Evolutionary conservation across 2,888 invertebrate genomes (phyloP), one percentile per base, ranked within the genome.

Genomic region (Apodemia mormo): DNA sequence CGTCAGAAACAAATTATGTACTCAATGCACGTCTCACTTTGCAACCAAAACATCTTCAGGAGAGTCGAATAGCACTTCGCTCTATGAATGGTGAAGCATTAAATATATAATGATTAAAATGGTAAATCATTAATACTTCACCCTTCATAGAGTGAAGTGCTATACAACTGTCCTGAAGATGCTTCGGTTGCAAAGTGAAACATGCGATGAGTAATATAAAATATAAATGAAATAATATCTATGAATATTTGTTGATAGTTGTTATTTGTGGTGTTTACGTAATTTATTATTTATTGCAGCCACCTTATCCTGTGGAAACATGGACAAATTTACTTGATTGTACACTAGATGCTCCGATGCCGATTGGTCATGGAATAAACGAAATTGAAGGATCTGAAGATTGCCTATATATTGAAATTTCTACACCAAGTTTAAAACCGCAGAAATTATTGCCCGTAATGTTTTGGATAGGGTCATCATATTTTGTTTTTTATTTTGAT

Each of bases 381-480:
- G 67, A 76, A 68, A 67, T 82, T 43, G 71, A 74, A 64, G 90
- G 92, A 54, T 83, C 87, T 49, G 94, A 94, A 82, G 94, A 94
- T 76, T 93, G 93, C 73, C 84, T 94, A 1, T 92, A 90, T 72
- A 79, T 94, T 54, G 89, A 92, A 76, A 78, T 94, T 14, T 82
- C 82, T 43, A 85, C 88, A 49, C 87, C 88, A 72, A 84, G 78
- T 72, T 74, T 88, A 12, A 80, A 82, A 52, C 84, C 88, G 5
- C 78, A 82, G 1, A 82, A 90, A 74, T 85, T 79, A 29, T 77
- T 89, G 76, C 93, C 94, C 40, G 94, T 94, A 2, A 91, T 94
- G 91, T 91, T 94, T 72, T 94, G 91, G 89, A 87, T 94, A 67
- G 92, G 93, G 70, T 84, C 89, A 67, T 92, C 81, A 73, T 81